A percentile compares a stretch with the other conserved stretches of the same genome.
Evolutionary conservation across 2,113 vertebrate species (phyloP).

Genomic region (Elephantulus edwardii): DNA sequence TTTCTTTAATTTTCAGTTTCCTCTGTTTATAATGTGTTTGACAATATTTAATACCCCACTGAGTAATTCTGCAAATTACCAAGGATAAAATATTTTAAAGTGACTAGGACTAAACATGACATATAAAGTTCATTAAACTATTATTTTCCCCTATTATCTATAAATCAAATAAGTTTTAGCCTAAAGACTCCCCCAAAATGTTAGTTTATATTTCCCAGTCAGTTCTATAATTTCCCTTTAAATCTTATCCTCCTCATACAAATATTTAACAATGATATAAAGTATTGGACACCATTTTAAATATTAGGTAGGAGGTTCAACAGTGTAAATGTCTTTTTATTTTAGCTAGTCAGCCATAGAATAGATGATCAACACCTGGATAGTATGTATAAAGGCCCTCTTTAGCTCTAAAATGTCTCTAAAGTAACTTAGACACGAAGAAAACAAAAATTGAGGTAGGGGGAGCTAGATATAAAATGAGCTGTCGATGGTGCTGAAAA

Average conservation of each 20-base stretch:
- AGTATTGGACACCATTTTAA: constrained; percentile 44
- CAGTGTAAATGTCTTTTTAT: constrained; percentile 38
- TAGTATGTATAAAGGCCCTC: constrained; percentile 24
- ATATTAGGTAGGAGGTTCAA: constrained; percentile 4
- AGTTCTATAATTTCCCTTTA: constrained; percentile 37
- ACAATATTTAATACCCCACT: constrained; percentile 23
- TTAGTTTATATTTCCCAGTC: constrained; percentile 7
- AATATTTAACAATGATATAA: background rate
- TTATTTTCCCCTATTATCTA: constrained; percentile 5
- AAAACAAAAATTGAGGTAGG: background rate
- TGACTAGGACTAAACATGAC: constrained; percentile 11
- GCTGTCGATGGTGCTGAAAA: constrained; percentile 64
- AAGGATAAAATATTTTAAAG: constrained; percentile 30
- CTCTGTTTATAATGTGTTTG: constrained; percentile 57
- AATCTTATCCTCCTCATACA: background rate
- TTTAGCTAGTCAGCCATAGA: constrained; percentile 28
- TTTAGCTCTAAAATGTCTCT: constrained; percentile 36
- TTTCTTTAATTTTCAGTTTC: constrained; percentile 46
- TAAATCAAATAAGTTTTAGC: constrained; percentile 29
- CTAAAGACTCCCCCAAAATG: constrained; percentile 31
- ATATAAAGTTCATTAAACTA: constrained; percentile 49
- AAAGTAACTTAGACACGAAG: constrained; percentile 35
- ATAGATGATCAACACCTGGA: background rate
- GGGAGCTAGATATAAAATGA: background rate
- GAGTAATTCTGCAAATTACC: constrained; percentile 52